These are phyloP conservation scores for Sarcophaga variegata DNA, from an alignment of 2,888 invertebrate genomes.

Conservation along the genomic window DNA sequence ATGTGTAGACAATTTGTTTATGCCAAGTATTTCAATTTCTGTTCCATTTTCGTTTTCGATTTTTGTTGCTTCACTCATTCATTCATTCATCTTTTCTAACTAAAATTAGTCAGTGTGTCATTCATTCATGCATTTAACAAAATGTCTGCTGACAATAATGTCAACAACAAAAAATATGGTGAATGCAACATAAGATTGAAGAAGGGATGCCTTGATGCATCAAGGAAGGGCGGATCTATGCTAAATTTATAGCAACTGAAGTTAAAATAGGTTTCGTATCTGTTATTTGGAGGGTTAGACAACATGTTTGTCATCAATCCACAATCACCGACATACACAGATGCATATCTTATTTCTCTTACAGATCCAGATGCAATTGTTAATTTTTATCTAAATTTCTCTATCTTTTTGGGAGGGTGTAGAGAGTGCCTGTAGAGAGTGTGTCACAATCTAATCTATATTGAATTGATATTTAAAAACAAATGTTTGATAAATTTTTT, in stretches of 20 bases:
- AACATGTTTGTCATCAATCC: conserved; percentile 26
- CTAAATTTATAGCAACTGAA: conserved; percentile 31
- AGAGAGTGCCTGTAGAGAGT: conserved; percentile 9
- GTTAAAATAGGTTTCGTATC: not conserved
- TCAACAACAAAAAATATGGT: conserved; percentile 11
- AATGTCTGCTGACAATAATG: conserved; percentile 26
- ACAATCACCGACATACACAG: not conserved
- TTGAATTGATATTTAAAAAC: conserved; percentile 63
- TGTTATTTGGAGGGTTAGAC: conserved; percentile 35
- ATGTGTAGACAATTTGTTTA: conserved; percentile 61
- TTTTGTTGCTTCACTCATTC: not conserved
- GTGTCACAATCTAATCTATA: conserved; percentile 55
- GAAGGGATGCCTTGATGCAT: conserved; percentile 30
- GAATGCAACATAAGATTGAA: not conserved
- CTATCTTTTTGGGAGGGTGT: conserved; percentile 17
- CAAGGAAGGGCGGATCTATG: conserved; percentile 58
- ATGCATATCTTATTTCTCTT: no score
- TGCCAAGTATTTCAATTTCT: not conserved
- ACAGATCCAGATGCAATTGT: conserved; percentile 25
- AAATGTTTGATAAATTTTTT: conserved; percentile 49
- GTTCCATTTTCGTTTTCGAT: conserved; percentile 2
- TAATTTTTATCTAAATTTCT: conserved; percentile 25
- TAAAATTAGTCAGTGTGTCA: conserved; percentile 29
- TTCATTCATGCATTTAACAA: conserved; percentile 38
- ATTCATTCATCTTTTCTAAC: not conserved